phyloP scores from a whole-genome alignment of 2,113 vertebrate species.

The Martes martes region DNA sequence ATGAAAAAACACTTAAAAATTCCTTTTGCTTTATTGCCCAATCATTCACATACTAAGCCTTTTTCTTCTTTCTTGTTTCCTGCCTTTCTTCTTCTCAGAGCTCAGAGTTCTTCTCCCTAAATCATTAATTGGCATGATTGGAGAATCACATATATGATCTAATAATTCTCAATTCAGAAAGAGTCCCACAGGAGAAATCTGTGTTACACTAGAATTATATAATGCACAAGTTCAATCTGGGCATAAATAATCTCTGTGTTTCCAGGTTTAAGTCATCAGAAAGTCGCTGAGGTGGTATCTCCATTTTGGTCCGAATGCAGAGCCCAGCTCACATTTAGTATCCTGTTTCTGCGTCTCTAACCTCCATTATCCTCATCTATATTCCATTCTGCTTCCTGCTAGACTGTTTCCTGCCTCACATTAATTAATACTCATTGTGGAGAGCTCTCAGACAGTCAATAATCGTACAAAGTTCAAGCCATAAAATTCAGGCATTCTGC shows the following conservation, averaged over 20 bases:
- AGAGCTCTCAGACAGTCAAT: constrained; percentile 43
- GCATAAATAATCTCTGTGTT: neutral
- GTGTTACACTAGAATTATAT: neutral
- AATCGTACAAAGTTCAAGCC: constrained; percentile 48
- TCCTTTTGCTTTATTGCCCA: neutral
- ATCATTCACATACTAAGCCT: neutral
- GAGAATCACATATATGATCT: neutral
- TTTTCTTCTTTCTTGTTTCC: neutral
- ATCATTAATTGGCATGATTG: neutral
- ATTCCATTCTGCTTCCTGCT: constrained; percentile 1
- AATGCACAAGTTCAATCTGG: neutral
- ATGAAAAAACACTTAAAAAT: neutral
- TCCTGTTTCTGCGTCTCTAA: neutral
- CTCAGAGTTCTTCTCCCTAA: constrained; percentile 17
- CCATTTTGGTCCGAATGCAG: constrained; percentile 19
- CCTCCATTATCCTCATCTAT: constrained; percentile 38
- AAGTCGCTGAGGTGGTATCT: neutral
- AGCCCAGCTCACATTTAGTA: neutral
- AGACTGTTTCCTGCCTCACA: constrained; percentile 43
- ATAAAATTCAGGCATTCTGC: constrained; percentile 46
- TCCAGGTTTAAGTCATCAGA: constrained; percentile 10
- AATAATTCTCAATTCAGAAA: constrained; percentile 30
- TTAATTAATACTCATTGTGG: constrained; percentile 58
- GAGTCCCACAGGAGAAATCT: neutral
- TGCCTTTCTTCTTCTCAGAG: neutral